Base-by-base conservation (phyloP, 2,888 invertebrate species). In the Eurois occulta region DNA sequence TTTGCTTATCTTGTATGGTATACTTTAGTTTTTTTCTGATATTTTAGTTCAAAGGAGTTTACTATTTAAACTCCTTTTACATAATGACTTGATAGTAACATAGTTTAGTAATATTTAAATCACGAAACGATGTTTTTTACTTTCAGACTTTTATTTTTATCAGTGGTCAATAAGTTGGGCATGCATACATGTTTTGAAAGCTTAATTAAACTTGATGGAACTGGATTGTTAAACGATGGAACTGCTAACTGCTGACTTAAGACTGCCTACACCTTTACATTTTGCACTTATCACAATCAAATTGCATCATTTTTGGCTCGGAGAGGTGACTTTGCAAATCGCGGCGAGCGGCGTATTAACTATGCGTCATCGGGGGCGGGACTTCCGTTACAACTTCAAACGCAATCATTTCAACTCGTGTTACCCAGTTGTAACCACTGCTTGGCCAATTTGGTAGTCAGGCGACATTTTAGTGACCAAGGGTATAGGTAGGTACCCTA, bases 361-460 rank as follows among this genome's bases (percentile, higher is more conserved):
- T 8, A 18, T 65, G 41, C 65, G 65, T 41, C 41, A 65, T 65
- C 7, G 65, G n/a, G 38, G 41, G 38, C n/a, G n/a, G n/a, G 38
- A 64, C 65, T 41, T n/a, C 38, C n/a, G 64, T 65, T n/a, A n/a
- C 13, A 65, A 65, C 35, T 64, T 38, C 41, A 65, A 38, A n/a
- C 62, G 21, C 10, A 35, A 5, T 11, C 35, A 21, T 32, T 60
- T 60, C 32, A 60, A 8, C 1, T 32, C 32, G 18, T 32, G 32
- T 21, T 21, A 4, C 16, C 18, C 18, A 32, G 32, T 18, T 58
- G 28, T 28, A 7, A 28, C 28, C 55, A 28, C 28, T 13, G n/a
- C n/a, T 58, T 58, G 13, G 58, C 16, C 28, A 58, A 28, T 28
- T 58, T 1, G 28, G 13, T 58, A 58, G 13, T 16, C 55, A 58